Evolutionary conservation across 2,797 vertebrate genomes (phyloP).

Genomic region (Dromococcyx pavoninus): DNA sequence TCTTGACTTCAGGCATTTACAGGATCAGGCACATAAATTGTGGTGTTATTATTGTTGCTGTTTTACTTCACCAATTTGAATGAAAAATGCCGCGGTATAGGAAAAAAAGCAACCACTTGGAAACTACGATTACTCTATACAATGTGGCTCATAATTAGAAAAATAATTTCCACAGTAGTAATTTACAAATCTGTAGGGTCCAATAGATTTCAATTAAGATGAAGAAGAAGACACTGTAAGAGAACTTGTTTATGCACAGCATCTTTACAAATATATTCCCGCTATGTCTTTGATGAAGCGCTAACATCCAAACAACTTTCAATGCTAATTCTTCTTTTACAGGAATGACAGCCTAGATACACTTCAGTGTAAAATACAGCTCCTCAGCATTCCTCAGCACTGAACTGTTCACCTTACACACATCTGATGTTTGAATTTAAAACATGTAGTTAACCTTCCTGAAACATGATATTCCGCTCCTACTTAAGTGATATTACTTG

Average conservation of each 20-base stretch:
- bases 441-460: background rate
- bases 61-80: background rate
- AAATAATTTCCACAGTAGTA: background rate
- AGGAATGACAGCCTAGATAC: background rate
- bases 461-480: background rate
- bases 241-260: background rate
- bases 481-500: background rate
- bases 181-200: background rate
- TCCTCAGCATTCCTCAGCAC: background rate
- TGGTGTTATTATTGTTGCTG: background rate
- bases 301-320: background rate
- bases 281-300: background rate
- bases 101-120: background rate
- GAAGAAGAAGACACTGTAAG: background rate
- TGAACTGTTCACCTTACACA: background rate
- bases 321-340: background rate
- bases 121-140: background rate
- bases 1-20: background rate
- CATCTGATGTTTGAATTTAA: background rate
- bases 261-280: background rate
- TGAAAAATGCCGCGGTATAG: background rate
- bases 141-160: background rate
- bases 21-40: background rate
- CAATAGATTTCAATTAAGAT: background rate
- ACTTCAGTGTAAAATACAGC: background rate